Conservation (phyloP, 2,113 vertebrate species). For the human region DNA sequence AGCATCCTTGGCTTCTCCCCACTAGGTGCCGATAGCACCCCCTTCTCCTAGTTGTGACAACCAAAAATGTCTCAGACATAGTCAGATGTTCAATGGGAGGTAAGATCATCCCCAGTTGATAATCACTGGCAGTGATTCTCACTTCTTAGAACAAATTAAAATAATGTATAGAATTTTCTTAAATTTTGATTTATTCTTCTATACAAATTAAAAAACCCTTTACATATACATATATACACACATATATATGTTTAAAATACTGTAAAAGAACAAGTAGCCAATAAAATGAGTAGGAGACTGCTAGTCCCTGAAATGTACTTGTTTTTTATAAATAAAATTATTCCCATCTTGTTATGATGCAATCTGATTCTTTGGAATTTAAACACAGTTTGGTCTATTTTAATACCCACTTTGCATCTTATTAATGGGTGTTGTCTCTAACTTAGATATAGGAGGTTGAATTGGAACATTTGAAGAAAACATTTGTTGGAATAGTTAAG, state of each 20-base stretch:
- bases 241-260: not conserved
- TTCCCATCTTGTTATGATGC: not conserved
- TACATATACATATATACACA: too few relatives aligned
- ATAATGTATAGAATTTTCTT: not conserved
- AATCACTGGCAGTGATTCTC: not conserved
- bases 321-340: not conserved
- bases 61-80: not conserved
- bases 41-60: too few relatives aligned
- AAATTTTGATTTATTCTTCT: not conserved
- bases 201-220: not conserved
- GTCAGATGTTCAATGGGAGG: not conserved
- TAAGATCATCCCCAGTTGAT: too few relatives aligned
- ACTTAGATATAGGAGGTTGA: not conserved
- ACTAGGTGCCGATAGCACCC: not conserved
- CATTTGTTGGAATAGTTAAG: not conserved
- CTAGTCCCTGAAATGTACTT: not conserved
- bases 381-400: not conserved
- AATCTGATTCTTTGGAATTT: not conserved
- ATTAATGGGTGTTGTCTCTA: not conserved
- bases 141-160: not conserved
- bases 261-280: not conserved
- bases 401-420: not conserved
- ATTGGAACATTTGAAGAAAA: not conserved
- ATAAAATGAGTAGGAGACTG: not conserved
- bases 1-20: not conserved